phyloP scores from a whole-genome alignment of 2,113 vertebrate genomes.

The Jaculus jaculus region DNA sequence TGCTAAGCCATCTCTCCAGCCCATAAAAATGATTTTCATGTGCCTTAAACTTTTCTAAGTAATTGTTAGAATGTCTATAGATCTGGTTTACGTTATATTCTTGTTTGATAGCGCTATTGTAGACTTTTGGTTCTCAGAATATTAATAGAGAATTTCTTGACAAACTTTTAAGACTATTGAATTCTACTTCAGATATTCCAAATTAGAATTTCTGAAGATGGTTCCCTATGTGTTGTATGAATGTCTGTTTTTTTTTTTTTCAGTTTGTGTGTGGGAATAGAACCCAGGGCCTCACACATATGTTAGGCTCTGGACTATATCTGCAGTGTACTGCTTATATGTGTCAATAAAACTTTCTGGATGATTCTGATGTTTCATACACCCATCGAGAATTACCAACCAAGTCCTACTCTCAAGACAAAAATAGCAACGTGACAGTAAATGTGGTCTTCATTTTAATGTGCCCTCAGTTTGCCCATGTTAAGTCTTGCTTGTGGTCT shows the following conservation, averaged over 20 bases:
- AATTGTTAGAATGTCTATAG: neutral
- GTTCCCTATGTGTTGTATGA: neutral
- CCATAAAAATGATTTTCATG: neutral
- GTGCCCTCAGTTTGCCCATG: neutral
- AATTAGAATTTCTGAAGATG: neutral
- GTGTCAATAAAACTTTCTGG: neutral
- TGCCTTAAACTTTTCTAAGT: slow-evolving; percentile 19
- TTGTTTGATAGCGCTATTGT: neutral
- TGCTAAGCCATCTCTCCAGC: no score
- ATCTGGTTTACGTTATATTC: neutral
- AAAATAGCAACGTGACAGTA: neutral
- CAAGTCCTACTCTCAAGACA: neutral
- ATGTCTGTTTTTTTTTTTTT: neutral
- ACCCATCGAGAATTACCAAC: neutral
- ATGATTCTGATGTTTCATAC: neutral
- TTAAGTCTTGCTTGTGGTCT: neutral
- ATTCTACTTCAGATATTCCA: neutral
- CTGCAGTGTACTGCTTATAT: neutral
- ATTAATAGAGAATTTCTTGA: neutral
- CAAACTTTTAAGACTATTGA: neutral
- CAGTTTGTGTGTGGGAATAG: neutral
- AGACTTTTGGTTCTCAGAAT: neutral
- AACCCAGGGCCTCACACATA: neutral
- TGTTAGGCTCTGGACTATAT: neutral
- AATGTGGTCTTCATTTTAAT: neutral